Conservation (phyloP, 2,888 invertebrate species). For the Merodon equestris region DNA sequence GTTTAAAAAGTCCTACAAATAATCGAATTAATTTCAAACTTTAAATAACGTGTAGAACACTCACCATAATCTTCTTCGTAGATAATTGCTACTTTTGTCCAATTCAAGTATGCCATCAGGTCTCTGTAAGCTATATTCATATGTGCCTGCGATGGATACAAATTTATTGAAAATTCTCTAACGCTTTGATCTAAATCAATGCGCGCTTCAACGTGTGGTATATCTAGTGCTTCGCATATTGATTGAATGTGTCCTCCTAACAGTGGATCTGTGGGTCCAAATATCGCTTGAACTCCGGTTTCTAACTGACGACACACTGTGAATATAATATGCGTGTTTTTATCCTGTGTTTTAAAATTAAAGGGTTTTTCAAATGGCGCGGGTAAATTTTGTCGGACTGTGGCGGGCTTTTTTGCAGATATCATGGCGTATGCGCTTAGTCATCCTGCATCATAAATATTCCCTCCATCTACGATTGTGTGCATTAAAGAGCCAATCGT, state of each 20-base stretch:
- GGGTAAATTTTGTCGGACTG: too few relatives aligned
- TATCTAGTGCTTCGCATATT: slow-evolving; percentile 91
- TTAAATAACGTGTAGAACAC: too few relatives aligned
- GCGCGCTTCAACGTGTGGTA: slow-evolving; percentile 92
- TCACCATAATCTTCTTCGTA: slow-evolving; percentile 95
- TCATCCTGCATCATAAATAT: too few relatives aligned
- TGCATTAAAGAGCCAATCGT: too few relatives aligned
- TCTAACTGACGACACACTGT: slow-evolving; percentile 82
- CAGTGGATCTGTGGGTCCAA: slow-evolving; percentile 91
- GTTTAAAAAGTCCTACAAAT: slow-evolving; percentile 86
- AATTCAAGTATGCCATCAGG: slow-evolving; percentile 91
- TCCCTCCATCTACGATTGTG: too few relatives aligned
- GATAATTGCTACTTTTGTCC: slow-evolving; percentile 95
- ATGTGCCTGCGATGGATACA: slow-evolving; percentile 90
- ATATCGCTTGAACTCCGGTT: slow-evolving; percentile 91
- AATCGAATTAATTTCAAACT: too few relatives aligned
- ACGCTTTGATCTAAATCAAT: slow-evolving; percentile 82
- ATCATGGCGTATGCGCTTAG: too few relatives aligned
- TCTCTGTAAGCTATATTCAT: slow-evolving; percentile 92
- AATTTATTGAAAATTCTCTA: slow-evolving; percentile 89
- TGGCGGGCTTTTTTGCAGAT: too few relatives aligned
- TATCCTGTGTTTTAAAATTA: too few relatives aligned
- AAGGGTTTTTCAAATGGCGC: too few relatives aligned
- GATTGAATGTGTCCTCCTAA: slow-evolving; percentile 92
- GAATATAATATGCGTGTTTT: too few relatives aligned